Conservation (phyloP, 2,888 invertebrate species). For the Palloptera scutellata region DNA sequence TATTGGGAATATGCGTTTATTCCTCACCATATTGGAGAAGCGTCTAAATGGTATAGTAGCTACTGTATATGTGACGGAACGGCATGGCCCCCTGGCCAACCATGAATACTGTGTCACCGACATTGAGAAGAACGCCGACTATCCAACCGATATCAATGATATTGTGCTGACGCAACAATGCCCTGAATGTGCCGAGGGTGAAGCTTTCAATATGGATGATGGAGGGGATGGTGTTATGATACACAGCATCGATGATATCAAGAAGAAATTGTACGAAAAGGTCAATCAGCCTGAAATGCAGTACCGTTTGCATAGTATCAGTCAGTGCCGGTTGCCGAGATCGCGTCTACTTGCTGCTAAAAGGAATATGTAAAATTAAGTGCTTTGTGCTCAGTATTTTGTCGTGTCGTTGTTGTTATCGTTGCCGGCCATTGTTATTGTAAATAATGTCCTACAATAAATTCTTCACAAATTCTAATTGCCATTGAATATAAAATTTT, state of each 20-base stretch:
- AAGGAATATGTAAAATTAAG: constrained; percentile 35
- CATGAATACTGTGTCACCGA: constrained; percentile 59
- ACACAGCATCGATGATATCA: constrained; percentile 48
- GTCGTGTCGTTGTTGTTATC: no score
- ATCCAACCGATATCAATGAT: constrained; percentile 66
- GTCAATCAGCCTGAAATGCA: constrained; percentile 62
- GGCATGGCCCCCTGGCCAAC: constrained; percentile 43
- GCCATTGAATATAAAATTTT: no score
- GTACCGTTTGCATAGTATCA: constrained; percentile 61
- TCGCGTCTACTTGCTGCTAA: constrained; percentile 59
- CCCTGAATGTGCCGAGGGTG: constrained; percentile 63
- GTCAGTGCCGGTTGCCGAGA: constrained; percentile 60
- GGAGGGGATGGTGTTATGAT: constrained; percentile 52
- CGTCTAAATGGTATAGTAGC: constrained; percentile 68
- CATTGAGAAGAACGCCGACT: constrained; percentile 53
- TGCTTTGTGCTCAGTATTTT: background rate
- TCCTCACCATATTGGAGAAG: constrained; percentile 66
- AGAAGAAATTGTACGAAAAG: constrained; percentile 57
- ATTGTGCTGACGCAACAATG: constrained; percentile 62
- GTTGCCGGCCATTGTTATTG: no score
- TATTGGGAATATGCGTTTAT: constrained; percentile 67
- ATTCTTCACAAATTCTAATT: no score
- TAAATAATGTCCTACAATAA: no score
- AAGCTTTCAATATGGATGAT: constrained; percentile 61
- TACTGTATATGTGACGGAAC: constrained; percentile 63